phyloP scores from a whole-genome alignment of 2,797 vertebrate species.

The Mormyrops attenuatus region DNA sequence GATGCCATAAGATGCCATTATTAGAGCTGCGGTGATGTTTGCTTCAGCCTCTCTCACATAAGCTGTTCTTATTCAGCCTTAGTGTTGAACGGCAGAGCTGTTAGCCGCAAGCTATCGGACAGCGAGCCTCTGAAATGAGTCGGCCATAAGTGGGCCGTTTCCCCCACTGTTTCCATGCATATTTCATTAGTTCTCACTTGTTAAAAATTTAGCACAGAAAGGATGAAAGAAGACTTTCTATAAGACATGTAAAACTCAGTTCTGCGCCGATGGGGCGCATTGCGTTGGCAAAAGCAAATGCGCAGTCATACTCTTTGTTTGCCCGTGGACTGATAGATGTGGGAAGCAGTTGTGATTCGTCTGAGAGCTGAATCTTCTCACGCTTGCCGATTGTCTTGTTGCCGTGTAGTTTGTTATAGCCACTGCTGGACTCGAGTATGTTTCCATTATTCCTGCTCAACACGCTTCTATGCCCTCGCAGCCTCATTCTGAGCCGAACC shows the following conservation, averaged over 20 bases:
- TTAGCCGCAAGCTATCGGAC: not conserved
- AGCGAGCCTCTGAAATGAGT: not conserved
- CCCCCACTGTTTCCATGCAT: not conserved
- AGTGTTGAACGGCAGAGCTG: not conserved
- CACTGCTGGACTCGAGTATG: not conserved
- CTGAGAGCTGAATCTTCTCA: not conserved
- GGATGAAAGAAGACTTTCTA: not conserved
- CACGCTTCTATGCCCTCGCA: not conserved
- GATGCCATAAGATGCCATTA: not conserved
- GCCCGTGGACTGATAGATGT: not conserved
- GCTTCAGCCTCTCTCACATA: not conserved
- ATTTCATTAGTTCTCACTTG: slow-evolving; percentile 11
- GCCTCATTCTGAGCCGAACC: not conserved
- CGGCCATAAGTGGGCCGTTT: not conserved
- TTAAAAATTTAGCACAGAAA: slow-evolving; percentile 11
- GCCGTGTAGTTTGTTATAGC: not conserved
- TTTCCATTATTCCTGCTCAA: not conserved
- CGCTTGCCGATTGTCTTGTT: not conserved
- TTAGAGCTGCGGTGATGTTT: not conserved
- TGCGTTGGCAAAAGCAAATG: not conserved
- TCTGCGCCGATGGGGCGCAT: not conserved
- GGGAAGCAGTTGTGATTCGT: not conserved
- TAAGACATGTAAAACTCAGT: not conserved
- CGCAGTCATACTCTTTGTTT: not conserved
- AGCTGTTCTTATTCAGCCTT: not conserved